Conservation (phyloP, 2,888 invertebrate species). For the Trichopria drosophilae region DNA sequence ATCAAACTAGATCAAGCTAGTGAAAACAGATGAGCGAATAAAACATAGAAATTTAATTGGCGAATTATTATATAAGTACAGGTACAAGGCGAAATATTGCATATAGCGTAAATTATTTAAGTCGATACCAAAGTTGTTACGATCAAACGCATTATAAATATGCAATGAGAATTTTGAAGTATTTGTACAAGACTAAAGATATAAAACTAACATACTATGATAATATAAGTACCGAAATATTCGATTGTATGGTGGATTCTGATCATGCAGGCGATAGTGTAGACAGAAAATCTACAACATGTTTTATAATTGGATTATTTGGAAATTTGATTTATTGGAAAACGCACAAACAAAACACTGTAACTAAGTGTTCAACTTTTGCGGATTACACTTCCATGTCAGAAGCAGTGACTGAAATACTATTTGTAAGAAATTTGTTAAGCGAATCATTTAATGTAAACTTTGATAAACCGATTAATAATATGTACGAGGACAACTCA, state of each 20-base stretch:
- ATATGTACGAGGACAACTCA: no score
- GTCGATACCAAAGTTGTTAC: constrained; percentile 11
- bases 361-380: background rate
- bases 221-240: background rate
- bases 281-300: background rate
- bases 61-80: constrained; percentile 13
- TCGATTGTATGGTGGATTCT: background rate
- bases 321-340: constrained; percentile 1
- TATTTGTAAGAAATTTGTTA: background rate
- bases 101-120: no score
- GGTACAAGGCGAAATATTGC: constrained; percentile 25
- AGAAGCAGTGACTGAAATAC: background rate
- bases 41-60: constrained; percentile 25
- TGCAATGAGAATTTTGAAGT: no score
- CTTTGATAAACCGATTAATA: background rate
- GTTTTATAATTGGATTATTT: background rate
- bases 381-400: background rate
- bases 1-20: constrained; percentile 15
- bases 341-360: background rate
- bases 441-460: background rate
- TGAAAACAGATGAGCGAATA: constrained; percentile 2
- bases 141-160: constrained; percentile 8
- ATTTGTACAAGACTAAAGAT: constrained; percentile 1
- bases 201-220: background rate
- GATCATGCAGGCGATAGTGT: background rate